These are phyloP conservation scores for Ommatoiulus sabulosus DNA, from an alignment of 2,888 invertebrate species.

Conservation along the genomic window DNA sequence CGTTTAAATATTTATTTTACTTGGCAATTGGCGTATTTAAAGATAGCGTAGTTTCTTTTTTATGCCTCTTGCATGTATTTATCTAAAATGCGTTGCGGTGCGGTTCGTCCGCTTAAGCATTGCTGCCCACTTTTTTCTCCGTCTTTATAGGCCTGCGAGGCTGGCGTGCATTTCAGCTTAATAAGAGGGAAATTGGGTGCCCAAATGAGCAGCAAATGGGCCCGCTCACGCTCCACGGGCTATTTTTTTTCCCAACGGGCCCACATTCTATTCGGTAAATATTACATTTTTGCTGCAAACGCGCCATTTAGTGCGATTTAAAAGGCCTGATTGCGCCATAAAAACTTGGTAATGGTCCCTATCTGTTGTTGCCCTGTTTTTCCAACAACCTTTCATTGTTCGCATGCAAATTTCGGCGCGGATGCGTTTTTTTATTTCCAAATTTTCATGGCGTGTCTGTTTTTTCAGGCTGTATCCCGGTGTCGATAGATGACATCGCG, in stretches of 20 bases:
- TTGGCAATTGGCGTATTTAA: neutral
- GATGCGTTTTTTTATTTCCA: neutral
- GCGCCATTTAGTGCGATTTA: slow-evolving; percentile 22
- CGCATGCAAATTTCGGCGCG: slow-evolving; percentile 5
- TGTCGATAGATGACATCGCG: neutral
- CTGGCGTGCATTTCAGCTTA: neutral
- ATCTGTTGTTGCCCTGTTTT: slow-evolving; percentile 32
- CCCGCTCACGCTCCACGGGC: neutral
- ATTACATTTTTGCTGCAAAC: slow-evolving; percentile 5
- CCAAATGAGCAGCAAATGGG: slow-evolving; percentile 36
- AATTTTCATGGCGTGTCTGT: neutral
- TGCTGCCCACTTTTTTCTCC: neutral
- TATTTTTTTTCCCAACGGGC: neutral
- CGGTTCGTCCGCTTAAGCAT: neutral
- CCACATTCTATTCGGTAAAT: neutral
- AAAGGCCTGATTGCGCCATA: slow-evolving; percentile 35
- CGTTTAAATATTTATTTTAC: neutral
- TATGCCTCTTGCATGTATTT: neutral
- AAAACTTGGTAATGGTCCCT: slow-evolving; percentile 18
- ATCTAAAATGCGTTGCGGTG: neutral
- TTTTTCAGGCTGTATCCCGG: neutral
- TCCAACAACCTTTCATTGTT: neutral
- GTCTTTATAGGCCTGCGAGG: neutral
- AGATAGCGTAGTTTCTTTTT: neutral
- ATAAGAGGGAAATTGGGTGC: slow-evolving; percentile 36